Evolutionary conservation across 1,140 invertebrate species (phyloP).

Genomic region (Eriocheir sinensis): DNA sequence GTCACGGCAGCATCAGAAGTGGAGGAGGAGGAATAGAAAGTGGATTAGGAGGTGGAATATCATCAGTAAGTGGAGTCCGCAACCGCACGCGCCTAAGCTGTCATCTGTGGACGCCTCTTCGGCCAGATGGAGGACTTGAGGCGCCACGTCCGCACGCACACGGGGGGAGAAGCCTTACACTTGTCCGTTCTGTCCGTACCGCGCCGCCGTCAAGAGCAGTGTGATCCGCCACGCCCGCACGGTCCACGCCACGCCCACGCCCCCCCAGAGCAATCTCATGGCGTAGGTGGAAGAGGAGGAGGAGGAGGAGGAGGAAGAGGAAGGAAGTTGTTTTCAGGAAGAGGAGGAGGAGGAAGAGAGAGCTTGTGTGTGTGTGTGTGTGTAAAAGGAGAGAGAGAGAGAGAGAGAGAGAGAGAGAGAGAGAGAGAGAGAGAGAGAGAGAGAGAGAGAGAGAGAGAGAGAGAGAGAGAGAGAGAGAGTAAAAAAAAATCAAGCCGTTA

Average conservation of each 20-base stretch:
- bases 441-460: too few species aligned
- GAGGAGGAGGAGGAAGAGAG: background rate
- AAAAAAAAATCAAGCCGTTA: too few species aligned
- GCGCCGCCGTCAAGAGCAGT: slow-evolving; percentile 76
- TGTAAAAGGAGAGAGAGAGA: too few species aligned
- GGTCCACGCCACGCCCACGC: slow-evolving; percentile 57
- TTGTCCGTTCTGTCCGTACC: slow-evolving; percentile 75
- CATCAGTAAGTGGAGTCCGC: background rate
- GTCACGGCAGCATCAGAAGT: too few species aligned
- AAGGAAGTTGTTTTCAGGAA: background rate
- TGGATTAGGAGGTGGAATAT: too few species aligned
- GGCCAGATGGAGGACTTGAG: slow-evolving; percentile 68
- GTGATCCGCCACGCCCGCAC: slow-evolving; percentile 74
- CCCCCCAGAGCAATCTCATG: background rate
- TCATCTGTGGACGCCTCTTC: slow-evolving; percentile 44
- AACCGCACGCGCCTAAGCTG: slow-evolving; percentile 38
- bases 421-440: too few species aligned
- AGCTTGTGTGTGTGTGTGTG: too few species aligned
- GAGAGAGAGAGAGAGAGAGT: too few species aligned
- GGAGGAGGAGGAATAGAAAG: too few species aligned
- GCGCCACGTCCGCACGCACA: slow-evolving; percentile 60
- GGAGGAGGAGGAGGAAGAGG: background rate
- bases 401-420: too few species aligned
- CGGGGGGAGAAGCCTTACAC: slow-evolving; percentile 76
- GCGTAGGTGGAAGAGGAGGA: background rate